These are phyloP conservation scores for Drosophila maculinotata DNA, from an alignment of 2,888 invertebrate species.

Conservation along the genomic window DNA sequence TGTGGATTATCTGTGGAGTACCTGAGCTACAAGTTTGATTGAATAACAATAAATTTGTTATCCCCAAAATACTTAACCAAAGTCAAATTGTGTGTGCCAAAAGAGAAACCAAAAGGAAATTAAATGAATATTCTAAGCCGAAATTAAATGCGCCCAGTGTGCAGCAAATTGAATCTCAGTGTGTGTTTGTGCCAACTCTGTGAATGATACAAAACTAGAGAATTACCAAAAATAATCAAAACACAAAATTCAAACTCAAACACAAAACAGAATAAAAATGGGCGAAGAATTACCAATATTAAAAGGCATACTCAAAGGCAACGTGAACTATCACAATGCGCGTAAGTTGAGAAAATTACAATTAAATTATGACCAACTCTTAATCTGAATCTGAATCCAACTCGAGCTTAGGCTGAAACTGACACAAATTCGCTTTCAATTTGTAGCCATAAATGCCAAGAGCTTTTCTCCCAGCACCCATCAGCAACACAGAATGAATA, in stretches of 20 bases:
- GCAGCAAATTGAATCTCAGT: conserved; percentile 45
- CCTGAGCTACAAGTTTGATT: conserved; percentile 35
- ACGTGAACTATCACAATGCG: conserved; percentile 96
- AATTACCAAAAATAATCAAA: conserved; percentile 10
- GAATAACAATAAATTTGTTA: neutral
- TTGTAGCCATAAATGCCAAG: conserved; percentile 41
- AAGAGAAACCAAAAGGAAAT: conserved; percentile 60
- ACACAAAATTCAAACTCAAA: conserved; percentile 1
- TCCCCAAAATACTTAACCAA: conserved; percentile 52
- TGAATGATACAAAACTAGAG: no score
- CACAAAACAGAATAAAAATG: conserved; percentile 86
- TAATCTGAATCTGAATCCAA: conserved; percentile 1
- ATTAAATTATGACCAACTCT: neutral
- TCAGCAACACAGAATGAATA: conserved; percentile 4
- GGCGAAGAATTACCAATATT: conserved; percentile 95
- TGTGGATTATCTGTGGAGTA: conserved; percentile 45
- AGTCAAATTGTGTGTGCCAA: conserved; percentile 66
- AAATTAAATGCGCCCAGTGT: conserved; percentile 50
- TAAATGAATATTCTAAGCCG: conserved; percentile 53
- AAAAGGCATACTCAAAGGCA: conserved; percentile 95
- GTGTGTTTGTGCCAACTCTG: conserved; percentile 7
- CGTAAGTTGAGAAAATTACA: conserved; percentile 88
- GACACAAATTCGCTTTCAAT: conserved; percentile 59
- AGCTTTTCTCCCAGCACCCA: conserved; percentile 12
- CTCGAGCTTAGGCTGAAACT: conserved; percentile 15